Base-by-base conservation (phyloP, 2,113 vertebrate species). In the Istiophorus platypterus region DNA sequence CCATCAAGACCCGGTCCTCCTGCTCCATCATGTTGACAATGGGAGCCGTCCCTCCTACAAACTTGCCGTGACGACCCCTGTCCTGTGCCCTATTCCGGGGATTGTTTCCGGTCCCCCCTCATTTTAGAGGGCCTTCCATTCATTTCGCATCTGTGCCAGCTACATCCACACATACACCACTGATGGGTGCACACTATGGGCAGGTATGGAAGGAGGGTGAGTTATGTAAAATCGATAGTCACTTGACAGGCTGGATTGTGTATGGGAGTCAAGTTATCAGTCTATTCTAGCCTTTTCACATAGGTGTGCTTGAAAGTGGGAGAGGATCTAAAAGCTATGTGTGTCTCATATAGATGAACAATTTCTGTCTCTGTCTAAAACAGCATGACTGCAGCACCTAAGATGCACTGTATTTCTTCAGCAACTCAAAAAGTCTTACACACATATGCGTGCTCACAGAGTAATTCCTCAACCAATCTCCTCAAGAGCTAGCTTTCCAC, bases 31-130 rank as follows among this genome's bases (percentile, higher is more conserved):
- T 17, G 7, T 58, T 62, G 80, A 95, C 95, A 96, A 95, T 91
- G 81, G 91, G 81, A 88, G 78, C 62, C 70, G 68, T 85, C 86
- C 76, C 27, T 4, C 27, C 17, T 66, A 91, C 92, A 95, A 95
- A 95, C 91, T 93, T 89, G 81, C 86, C 92, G 90, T 95, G 95
- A 96, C 94, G 92, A 94, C 94, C 93, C 91, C 92, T 70, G 45
- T 89, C 80, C 71, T 17, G 14, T 29, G 51, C 58, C 64, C 41
- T 64, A 27, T 59, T 89, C 82, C 74, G 37, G 59, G 31, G 90
- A 78, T 85, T 65, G 82, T 78, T 84, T 92, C 79, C 70, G 42
- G 75, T 72, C 47, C 78, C 68, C 17, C 76, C 82, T 91, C 85
- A 84, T 92, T 90, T 90, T 41, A 61, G 64, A 76, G 61, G 87